phyloP scores from a whole-genome alignment of 2,113 vertebrate species.

The Eupsittula cactorum region DNA sequence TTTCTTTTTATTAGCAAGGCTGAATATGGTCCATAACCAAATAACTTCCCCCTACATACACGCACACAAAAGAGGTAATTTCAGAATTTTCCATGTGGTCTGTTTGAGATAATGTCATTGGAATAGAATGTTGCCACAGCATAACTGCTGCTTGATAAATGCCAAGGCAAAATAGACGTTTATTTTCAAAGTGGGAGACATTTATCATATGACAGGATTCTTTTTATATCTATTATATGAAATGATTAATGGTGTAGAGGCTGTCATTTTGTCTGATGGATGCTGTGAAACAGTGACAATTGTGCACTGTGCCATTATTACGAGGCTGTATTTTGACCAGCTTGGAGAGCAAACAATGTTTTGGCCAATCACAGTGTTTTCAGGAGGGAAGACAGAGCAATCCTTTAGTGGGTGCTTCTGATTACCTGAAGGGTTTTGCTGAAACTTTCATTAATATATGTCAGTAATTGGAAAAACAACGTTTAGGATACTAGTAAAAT shows the following conservation, averaged over 20 bases:
- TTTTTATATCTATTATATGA: slow-evolving; percentile 64
- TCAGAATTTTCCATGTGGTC: slow-evolving; percentile 28
- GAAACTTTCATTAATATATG: slow-evolving; percentile 18
- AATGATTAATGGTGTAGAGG: slow-evolving; percentile 67
- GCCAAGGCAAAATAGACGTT: slow-evolving; percentile 62
- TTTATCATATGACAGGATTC: slow-evolving; percentile 64
- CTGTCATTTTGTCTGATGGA: slow-evolving; percentile 65
- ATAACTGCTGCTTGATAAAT: slow-evolving; percentile 63
- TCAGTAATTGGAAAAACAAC: slow-evolving; percentile 19
- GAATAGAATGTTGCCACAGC: slow-evolving; percentile 24
- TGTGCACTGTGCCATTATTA: slow-evolving; percentile 42
- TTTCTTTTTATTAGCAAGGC: background rate
- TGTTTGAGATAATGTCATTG: slow-evolving; percentile 57
- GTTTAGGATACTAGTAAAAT: slow-evolving; percentile 25
- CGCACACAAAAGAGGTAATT: background rate
- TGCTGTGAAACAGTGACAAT: slow-evolving; percentile 58
- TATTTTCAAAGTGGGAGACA: slow-evolving; percentile 64
- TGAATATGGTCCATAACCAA: background rate
- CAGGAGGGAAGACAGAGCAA: background rate
- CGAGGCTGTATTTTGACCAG: slow-evolving; percentile 23
- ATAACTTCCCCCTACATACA: background rate
- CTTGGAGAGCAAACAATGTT: slow-evolving; percentile 37
- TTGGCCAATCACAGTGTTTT: slow-evolving; percentile 26
- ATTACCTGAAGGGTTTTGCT: slow-evolving; percentile 35
- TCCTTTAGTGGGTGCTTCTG: slow-evolving; percentile 18